Conservation (phyloP, 2,797 vertebrate species). For the Scyliorhinus canicula region DNA sequence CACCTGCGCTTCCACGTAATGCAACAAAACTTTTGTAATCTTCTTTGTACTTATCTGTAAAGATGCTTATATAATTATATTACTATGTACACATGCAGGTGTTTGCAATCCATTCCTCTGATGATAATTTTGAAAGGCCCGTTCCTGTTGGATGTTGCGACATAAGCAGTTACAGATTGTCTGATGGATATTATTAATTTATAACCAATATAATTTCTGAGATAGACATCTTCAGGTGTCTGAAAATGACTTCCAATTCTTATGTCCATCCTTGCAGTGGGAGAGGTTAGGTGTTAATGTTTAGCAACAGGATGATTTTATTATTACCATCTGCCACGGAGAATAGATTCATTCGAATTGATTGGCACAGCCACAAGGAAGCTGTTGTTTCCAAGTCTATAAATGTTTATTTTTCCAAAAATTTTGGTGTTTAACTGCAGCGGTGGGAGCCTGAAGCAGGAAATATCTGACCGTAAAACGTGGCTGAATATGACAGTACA, state of each 20-base stretch:
- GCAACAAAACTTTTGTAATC: slow-evolving; percentile 1
- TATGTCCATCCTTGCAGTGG: neutral
- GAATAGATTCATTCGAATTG: slow-evolving; percentile 17
- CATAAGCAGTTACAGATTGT: neutral
- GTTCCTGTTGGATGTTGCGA: neutral
- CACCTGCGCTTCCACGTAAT: neutral
- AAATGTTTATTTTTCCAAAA: slow-evolving; percentile 35
- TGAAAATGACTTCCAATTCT: neutral
- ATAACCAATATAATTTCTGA: neutral
- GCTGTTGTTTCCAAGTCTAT: slow-evolving; percentile 14
- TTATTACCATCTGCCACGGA: slow-evolving; percentile 19
- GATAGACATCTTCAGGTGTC: neutral
- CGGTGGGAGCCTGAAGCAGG: neutral
- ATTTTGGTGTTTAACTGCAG: neutral
- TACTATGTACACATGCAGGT: slow-evolving; percentile 14
- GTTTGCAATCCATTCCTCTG: neutral
- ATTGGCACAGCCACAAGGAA: slow-evolving; percentile 32
- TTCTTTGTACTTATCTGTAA: neutral
- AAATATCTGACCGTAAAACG: slow-evolving; percentile 20
- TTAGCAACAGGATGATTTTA: slow-evolving; percentile 32
- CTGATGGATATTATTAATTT: neutral
- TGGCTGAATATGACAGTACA: neutral
- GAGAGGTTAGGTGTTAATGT: slow-evolving; percentile 31
- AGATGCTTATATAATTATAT: slow-evolving; percentile 30
- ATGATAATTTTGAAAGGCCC: neutral